These are phyloP conservation scores for Stenotaenia linearis DNA, from an alignment of 2,888 invertebrate species.

Conservation along the genomic window DNA sequence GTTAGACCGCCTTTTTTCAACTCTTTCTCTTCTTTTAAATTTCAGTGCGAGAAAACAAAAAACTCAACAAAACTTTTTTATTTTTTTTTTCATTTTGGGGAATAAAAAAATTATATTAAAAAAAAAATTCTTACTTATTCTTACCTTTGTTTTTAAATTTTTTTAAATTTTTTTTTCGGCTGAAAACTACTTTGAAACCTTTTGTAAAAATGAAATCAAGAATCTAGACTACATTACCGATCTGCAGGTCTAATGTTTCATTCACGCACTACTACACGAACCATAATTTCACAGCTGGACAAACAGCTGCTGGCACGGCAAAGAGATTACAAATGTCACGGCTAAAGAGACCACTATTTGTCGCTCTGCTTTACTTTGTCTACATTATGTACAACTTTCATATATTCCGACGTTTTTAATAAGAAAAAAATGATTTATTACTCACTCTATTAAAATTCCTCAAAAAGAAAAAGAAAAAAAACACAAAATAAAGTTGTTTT, in stretches of 20 bases:
- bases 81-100: too few species aligned
- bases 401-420: constrained; percentile 1
- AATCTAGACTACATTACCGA: not conserved
- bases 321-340: constrained; percentile 8
- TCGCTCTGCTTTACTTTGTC: not conserved
- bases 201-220: not conserved
- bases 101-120: not conserved
- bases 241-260: constrained; percentile 11
- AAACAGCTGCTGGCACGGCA: not conserved
- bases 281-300: constrained; percentile 12
- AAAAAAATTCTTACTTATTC: not conserved
- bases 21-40: not conserved
- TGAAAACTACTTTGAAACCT: too few species aligned
- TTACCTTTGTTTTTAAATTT: not conserved
- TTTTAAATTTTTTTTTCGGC: not conserved
- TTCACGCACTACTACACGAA: constrained; percentile 14
- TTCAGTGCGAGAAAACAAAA: not conserved
- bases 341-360: constrained; percentile 5
- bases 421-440: not conserved
- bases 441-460: not conserved
- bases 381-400: not conserved
- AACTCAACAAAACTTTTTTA: too few species aligned
- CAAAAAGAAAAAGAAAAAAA: not conserved
- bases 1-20: not conserved
- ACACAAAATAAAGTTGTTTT: not conserved